These are phyloP conservation scores for Drosophila pectinifera DNA, from an alignment of 1,140 invertebrate species.

Conservation along the genomic window DNA sequence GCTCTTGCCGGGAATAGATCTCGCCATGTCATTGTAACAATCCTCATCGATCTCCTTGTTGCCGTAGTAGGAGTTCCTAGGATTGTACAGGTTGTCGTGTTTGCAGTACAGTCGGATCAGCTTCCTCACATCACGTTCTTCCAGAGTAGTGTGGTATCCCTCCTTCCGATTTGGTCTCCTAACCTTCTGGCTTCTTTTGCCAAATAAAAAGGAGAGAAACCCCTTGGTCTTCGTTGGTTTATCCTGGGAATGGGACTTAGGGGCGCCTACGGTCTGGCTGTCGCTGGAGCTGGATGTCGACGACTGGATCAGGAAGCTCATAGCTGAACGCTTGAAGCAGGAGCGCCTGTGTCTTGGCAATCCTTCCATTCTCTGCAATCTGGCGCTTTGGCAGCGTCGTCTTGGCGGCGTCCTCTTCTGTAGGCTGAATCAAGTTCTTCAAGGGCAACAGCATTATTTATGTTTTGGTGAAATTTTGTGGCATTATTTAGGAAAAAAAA, in stretches of 20 bases:
- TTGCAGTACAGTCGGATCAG: constrained; percentile 50
- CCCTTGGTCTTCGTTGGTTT: neutral
- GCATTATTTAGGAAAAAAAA: constrained; percentile 44
- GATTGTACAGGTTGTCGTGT: constrained; percentile 54
- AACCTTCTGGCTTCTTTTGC: neutral
- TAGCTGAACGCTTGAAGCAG: constrained; percentile 60
- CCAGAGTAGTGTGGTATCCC: neutral
- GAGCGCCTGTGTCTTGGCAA: constrained; percentile 53
- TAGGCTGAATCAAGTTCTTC: constrained; percentile 11
- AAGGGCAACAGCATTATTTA: constrained; percentile 66
- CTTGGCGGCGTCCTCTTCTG: constrained; percentile 8
- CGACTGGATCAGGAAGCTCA: constrained; percentile 8
- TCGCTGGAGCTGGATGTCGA: constrained; percentile 9
- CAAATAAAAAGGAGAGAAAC: constrained; percentile 5
- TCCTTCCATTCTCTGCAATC: constrained; percentile 49
- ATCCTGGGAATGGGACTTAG: neutral
- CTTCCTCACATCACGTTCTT: constrained; percentile 32
- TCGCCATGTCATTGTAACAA: constrained; percentile 44
- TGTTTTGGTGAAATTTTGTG: constrained; percentile 49
- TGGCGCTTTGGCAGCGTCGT: constrained; percentile 51
- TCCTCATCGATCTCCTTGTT: constrained; percentile 35
- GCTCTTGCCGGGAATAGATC: constrained; percentile 26
- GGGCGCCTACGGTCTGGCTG: neutral
- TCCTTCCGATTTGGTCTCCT: neutral
- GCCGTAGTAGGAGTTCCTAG: constrained; percentile 42